phyloP scores from a whole-genome alignment of 1,140 invertebrate genomes.

The Oncopodura yosiiana region DNA sequence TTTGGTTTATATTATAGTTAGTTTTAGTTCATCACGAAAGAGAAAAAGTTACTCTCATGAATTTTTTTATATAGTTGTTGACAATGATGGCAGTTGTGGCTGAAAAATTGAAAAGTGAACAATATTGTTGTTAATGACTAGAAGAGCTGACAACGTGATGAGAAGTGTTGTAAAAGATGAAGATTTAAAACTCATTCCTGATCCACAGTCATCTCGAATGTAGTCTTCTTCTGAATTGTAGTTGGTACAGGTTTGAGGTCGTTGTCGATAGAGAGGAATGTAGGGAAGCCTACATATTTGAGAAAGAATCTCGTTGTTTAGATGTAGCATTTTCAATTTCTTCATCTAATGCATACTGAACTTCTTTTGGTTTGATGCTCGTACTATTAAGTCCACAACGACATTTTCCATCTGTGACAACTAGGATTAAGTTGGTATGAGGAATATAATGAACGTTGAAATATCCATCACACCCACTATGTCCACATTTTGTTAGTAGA shows the following conservation, averaged over 20 bases:
- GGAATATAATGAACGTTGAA: slow-evolving; percentile 88
- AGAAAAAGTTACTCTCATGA: too few relatives aligned
- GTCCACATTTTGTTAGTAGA: slow-evolving; percentile 81
- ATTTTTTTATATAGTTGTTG: too few relatives aligned
- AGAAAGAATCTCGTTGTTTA: slow-evolving; percentile 16
- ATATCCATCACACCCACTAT: slow-evolving; percentile 79
- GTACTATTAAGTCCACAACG: slow-evolving; percentile 70
- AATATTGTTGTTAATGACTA: too few relatives aligned
- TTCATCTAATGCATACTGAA: slow-evolving; percentile 43
- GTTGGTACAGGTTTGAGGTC: slow-evolving; percentile 11
- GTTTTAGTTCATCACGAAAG: too few relatives aligned
- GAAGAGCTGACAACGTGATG: too few relatives aligned
- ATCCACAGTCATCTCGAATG: slow-evolving; percentile 23
- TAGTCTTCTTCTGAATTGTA: slow-evolving; percentile 26
- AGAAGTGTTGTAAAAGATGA: too few relatives aligned
- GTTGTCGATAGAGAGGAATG: slow-evolving; percentile 17
- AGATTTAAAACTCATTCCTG: slow-evolving; percentile 2
- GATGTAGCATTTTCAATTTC: slow-evolving; percentile 11
- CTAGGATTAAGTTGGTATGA: slow-evolving; percentile 76
- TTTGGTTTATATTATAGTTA: too few relatives aligned
- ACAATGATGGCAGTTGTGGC: too few relatives aligned
- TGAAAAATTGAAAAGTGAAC: too few relatives aligned
- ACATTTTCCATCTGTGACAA: slow-evolving; percentile 80
- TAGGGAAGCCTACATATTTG: slow-evolving; percentile 18
- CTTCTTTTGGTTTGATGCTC: slow-evolving; percentile 58